These are phyloP conservation scores for Halichondria panicea DNA, from an alignment of 37 sponge, comb jelly and placozoan species.

Conservation along the genomic window DNA sequence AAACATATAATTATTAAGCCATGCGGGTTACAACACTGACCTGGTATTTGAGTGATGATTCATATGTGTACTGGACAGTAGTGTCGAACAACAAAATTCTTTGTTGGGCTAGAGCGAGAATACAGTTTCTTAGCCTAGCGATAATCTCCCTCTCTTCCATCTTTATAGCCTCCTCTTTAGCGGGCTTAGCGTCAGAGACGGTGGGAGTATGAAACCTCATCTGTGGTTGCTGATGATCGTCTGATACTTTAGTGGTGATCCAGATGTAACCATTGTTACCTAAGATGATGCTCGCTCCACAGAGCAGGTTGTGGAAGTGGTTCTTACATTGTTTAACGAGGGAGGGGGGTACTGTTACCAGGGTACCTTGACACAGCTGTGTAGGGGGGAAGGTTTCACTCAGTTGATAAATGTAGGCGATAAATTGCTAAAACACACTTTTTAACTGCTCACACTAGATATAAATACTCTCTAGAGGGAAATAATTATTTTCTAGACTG, in stretches of 20 bases:
- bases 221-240: conserved; percentile 53
- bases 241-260: conserved; percentile 78
- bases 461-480: too few relatives aligned
- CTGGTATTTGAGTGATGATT: conserved; percentile 84
- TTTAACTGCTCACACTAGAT: too few relatives aligned
- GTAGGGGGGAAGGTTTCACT: not conserved
- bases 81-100: conserved; percentile 89
- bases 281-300: conserved; percentile 92
- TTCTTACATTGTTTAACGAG: conserved; percentile 95
- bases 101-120: conserved; percentile 72
- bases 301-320: conserved; percentile 93
- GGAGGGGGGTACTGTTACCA: conserved; percentile 80
- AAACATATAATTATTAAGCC: not conserved
- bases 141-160: conserved; percentile 86
- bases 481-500: not conserved
- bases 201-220: conserved; percentile 19
- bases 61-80: conserved; percentile 87
- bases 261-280: conserved; percentile 97
- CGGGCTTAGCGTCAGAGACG: not conserved
- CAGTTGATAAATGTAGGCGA: not conserved
- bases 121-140: conserved; percentile 94
- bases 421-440: too few relatives aligned
- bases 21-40: conserved; percentile 20
- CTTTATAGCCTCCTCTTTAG: conserved; percentile 21
- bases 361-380: conserved; percentile 70